Conservation (phyloP, 2,888 invertebrate species). For the Tipula confusa region DNA sequence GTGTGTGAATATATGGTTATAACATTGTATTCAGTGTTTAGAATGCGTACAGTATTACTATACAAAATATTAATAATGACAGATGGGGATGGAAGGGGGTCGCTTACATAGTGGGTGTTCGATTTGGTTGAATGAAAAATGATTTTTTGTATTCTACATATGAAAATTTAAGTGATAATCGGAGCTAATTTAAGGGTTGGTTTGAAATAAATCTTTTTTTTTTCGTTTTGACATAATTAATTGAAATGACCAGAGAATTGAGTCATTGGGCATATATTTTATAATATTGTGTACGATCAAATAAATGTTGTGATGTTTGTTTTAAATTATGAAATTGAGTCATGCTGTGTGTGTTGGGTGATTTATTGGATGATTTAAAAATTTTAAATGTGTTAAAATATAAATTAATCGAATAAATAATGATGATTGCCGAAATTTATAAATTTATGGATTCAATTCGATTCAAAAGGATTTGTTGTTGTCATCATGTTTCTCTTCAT, state of each 20-base stretch:
- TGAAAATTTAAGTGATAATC: conserved; percentile 20
- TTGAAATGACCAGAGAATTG: background rate
- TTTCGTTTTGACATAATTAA: background rate
- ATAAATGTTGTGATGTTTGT: background rate
- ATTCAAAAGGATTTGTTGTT: too few species aligned
- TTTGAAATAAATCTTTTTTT: background rate
- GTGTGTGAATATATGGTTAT: background rate
- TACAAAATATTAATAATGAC: too few species aligned
- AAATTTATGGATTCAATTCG: too few species aligned
- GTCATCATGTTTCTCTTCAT: too few species aligned
- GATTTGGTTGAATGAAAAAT: background rate
- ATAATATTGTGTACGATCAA: background rate
- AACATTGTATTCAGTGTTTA: background rate
- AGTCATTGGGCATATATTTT: background rate
- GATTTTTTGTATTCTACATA: background rate
- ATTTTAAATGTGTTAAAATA: too few species aligned
- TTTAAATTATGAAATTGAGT: background rate
- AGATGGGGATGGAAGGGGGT: background rate
- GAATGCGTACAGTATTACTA: background rate
- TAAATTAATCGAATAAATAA: too few species aligned
- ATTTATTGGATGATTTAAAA: too few species aligned
- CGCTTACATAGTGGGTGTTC: background rate
- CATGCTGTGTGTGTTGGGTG: too few species aligned
- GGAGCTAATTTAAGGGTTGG: background rate
- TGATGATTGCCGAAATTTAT: too few species aligned